Conservation (phyloP, 2,888 invertebrate genomes). For the Caenorhabditis sulstoni region DNA sequence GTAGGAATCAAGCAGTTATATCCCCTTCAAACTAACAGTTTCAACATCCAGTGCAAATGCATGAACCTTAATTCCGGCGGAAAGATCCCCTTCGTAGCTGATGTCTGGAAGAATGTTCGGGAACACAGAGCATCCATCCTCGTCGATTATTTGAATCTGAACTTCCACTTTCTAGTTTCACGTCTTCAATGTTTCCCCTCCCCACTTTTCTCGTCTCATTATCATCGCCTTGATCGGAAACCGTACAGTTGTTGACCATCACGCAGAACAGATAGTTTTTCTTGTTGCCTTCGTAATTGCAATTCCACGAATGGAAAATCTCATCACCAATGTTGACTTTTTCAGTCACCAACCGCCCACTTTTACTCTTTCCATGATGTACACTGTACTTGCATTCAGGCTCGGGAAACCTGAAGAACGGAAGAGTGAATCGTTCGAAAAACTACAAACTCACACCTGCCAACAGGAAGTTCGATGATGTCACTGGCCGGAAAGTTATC, state of each 20-base stretch:
- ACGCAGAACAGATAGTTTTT: constrained; percentile 76
- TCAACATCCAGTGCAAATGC: constrained; percentile 79
- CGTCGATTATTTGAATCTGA: constrained; percentile 78
- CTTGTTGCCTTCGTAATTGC: constrained; percentile 63
- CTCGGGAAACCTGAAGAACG: constrained; percentile 70
- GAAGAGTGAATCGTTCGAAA: too few species aligned
- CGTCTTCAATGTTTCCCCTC: not conserved
- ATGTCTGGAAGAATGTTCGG: constrained; percentile 78
- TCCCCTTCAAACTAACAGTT: constrained; percentile 61
- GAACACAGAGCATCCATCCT: constrained; percentile 78
- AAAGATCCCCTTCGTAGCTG: constrained; percentile 72
- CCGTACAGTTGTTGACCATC: constrained; percentile 79
- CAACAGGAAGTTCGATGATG: constrained; percentile 75
- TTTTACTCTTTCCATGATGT: constrained; percentile 42
- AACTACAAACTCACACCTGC: constrained; percentile 61
- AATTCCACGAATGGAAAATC: constrained; percentile 73
- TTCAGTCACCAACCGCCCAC: constrained; percentile 37
- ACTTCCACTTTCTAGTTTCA: not conserved
- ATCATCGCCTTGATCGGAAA: constrained; percentile 64
- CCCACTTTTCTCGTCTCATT: constrained; percentile 24
- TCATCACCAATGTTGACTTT: constrained; percentile 66
- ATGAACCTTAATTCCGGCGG: constrained; percentile 74
- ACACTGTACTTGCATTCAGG: constrained; percentile 76
- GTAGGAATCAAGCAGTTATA: too few species aligned
- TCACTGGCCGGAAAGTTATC: constrained; percentile 63